A percentile compares a stretch with the other conserved stretches of the same genome.
These are phyloP conservation scores for Chymomyza procnemis DNA, from an alignment of 2,888 invertebrate genomes.

Conservation along the genomic window DNA sequence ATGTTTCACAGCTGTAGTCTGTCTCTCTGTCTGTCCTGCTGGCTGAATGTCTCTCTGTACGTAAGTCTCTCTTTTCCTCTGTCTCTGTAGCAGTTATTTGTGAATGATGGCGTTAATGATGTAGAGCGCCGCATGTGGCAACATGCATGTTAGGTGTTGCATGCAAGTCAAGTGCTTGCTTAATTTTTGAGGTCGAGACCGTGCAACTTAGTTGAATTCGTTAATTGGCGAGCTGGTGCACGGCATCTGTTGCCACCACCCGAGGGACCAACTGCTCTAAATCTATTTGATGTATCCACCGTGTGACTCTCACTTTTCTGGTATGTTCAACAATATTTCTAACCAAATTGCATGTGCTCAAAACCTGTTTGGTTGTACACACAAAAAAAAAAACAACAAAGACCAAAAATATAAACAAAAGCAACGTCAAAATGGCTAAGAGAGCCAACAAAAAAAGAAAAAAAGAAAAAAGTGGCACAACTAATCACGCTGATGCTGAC, in stretches of 20 bases:
- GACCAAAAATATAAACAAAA: background rate
- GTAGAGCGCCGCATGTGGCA: constrained; percentile 25
- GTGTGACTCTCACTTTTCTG: background rate
- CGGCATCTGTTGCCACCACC: background rate
- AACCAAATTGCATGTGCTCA: constrained; percentile 12
- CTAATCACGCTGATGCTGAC: constrained; percentile 66
- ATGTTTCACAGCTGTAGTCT: constrained; percentile 17
- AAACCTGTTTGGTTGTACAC: constrained; percentile 7
- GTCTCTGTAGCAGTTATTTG: too few species aligned
- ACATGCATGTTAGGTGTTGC: constrained; percentile 6
- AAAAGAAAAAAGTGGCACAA: constrained; percentile 43
- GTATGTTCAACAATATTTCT: background rate
- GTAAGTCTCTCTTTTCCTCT: constrained; percentile 11
- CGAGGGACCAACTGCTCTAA: background rate
- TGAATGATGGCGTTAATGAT: constrained; percentile 70
- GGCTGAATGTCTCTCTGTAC: background rate
- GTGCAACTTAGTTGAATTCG: constrained; percentile 31
- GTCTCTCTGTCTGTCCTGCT: background rate
- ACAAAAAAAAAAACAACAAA: constrained; percentile 1
- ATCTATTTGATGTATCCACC: background rate
- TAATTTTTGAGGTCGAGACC: constrained; percentile 59
- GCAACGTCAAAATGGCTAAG: background rate
- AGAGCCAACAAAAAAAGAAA: background rate
- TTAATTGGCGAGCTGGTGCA: constrained; percentile 50
- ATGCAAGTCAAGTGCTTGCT: constrained; percentile 46